These are phyloP conservation scores for Aratinga solstitialis DNA, from an alignment of 2,797 vertebrate species.

Conservation along the genomic window DNA sequence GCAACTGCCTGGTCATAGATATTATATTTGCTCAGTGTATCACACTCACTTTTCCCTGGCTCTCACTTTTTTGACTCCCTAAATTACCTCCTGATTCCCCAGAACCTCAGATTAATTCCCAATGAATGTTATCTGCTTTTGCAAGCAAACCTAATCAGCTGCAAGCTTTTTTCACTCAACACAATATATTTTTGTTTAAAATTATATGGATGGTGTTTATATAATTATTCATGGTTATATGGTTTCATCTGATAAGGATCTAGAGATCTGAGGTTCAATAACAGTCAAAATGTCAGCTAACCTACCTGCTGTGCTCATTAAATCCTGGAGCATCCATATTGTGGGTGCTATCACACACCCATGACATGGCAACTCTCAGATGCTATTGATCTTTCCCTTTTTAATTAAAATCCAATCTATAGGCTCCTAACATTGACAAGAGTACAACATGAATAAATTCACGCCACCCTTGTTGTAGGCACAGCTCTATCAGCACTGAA, in stretches of 20 bases:
- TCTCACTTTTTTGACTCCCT: background rate
- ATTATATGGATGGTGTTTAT: background rate
- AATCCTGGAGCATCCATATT: background rate
- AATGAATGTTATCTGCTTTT: background rate
- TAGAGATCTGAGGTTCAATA: background rate
- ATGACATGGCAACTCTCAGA: background rate
- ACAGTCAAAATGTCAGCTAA: background rate
- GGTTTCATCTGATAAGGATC: background rate
- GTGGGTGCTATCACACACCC: background rate
- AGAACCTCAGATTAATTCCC: background rate
- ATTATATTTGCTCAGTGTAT: background rate
- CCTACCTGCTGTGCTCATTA: background rate
- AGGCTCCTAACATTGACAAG: background rate
- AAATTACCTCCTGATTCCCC: constrained; percentile 17
- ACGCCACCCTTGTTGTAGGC: background rate
- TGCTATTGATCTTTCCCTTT: background rate
- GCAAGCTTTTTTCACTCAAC: background rate
- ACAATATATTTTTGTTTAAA: background rate
- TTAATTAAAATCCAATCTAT: background rate
- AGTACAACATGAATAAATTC: background rate
- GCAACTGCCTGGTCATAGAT: background rate
- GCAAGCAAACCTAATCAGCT: constrained; percentile 13
- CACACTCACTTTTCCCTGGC: background rate
- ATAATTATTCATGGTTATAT: background rate
- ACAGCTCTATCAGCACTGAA: background rate